Base-by-base conservation (phyloP, 2,113 vertebrate species). In the Notothenia coriiceps region DNA sequence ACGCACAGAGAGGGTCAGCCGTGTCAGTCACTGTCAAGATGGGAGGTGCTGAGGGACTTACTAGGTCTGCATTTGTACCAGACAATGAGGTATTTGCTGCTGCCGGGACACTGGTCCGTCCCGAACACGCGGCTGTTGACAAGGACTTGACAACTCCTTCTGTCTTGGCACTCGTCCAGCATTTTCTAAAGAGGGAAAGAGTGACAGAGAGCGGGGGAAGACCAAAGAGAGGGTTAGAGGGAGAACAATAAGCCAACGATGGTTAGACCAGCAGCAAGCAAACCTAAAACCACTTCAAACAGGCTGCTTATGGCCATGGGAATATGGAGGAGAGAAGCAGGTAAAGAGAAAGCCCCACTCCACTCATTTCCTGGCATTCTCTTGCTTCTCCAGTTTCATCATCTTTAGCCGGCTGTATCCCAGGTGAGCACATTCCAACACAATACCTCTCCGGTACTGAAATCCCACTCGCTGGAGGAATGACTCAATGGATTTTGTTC, bases 1-100 rank as follows among this genome's bases (percentile, higher is more conserved):
- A 50, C 5, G 47, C 59, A 64, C 15, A 76, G 44, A 33, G 33
- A 49, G 11, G 29, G 29, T 81, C 70, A 61, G 51, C 68, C 46
- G 56, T 64, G 62, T 70, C 64, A 75, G 77, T 84, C 0, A 2
- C 13, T 66, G 78, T 82, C 49, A 80, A 65, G 15, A 83, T 54
- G 4, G 1, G 5, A 35, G 29, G 70, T 0, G 71, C 54, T 29
- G 79, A 82, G 55, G 56, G 72, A 96, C 97, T 97, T 93, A 97
- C 96, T 97, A 46, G 97, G 97, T 87, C 96, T 94, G 94, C 97
- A 98, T 93, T 97, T 98, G 94, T 97, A 98, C 94, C 94, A 95
- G 67, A 98, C 95, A 18, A 95, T 92, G 92, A 98, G 96, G 93
- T 97, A 96, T 89, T 97, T 98, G 87, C 95, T 88, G 18, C 95